These are phyloP conservation scores for Laupala kohalensis DNA, from an alignment of 1,140 invertebrate genomes.

Conservation along the genomic window DNA sequence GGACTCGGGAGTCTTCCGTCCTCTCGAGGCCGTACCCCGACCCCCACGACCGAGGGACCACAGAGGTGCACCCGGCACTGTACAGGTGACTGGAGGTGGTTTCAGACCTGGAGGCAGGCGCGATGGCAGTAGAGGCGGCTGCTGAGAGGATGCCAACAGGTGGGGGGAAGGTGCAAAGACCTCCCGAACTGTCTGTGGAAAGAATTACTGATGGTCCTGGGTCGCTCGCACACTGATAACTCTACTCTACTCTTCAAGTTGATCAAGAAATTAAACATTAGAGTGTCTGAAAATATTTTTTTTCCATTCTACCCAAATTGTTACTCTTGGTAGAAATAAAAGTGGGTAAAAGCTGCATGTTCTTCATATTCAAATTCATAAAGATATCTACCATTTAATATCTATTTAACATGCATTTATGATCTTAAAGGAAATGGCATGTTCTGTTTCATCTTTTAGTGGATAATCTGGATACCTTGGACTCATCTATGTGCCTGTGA, in stretches of 20 bases:
- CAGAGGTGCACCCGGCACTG: slow-evolving; percentile 17
- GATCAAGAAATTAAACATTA: not conserved
- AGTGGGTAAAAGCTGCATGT: no score
- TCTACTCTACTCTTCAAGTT: not conserved
- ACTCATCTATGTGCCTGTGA: no score
- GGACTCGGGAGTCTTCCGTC: slow-evolving; percentile 13
- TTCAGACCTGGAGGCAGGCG: slow-evolving; percentile 16
- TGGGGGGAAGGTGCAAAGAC: slow-evolving; percentile 17
- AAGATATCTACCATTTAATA: no score
- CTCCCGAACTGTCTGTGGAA: slow-evolving; percentile 27
- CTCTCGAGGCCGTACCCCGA: slow-evolving; percentile 16
- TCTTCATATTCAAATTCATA: no score
- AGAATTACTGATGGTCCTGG: slow-evolving; percentile 17
- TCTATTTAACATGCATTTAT: no score
- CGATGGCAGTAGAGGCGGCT: slow-evolving; percentile 13
- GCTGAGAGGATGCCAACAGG: slow-evolving; percentile 7
- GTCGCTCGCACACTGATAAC: not conserved
- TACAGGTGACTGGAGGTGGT: slow-evolving; percentile 12
- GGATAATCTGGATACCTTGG: no score
- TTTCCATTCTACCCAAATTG: no score
- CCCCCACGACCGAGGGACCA: slow-evolving; percentile 6
- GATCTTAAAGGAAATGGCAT: no score
- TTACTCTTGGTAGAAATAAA: no score
- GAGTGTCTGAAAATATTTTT: no score
- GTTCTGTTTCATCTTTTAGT: no score